Evolutionary conservation across 2,888 invertebrate genomes (phyloP).

Genomic region (Synergus laeviventris): DNA sequence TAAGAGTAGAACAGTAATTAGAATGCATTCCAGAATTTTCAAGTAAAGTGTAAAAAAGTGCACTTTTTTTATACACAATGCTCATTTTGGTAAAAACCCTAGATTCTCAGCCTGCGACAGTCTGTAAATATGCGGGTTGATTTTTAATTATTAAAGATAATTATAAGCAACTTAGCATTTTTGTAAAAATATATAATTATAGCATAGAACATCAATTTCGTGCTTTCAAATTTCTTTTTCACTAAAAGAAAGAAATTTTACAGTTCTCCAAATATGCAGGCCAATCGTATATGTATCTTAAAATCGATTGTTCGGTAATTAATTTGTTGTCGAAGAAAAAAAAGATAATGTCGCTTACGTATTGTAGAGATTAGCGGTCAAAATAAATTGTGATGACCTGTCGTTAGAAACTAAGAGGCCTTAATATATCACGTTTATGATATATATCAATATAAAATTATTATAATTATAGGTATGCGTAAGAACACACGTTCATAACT

Average conservation of each 20-base stretch:
- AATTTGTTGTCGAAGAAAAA: constrained; percentile 30
- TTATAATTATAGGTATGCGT: constrained; percentile 48
- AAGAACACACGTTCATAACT: constrained; percentile 37
- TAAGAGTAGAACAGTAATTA: constrained; percentile 1
- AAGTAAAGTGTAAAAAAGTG: constrained; percentile 37
- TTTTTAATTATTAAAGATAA: constrained; percentile 19
- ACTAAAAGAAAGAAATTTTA: neutral
- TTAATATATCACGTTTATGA: constrained; percentile 68
- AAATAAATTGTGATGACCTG: constrained; percentile 69
- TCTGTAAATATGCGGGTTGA: constrained; percentile 8
- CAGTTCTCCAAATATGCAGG: constrained; percentile 6
- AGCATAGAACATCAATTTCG: neutral
- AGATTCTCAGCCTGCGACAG: constrained; percentile 15
- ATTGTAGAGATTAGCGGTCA: constrained; percentile 61
- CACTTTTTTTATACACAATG: constrained; percentile 38
- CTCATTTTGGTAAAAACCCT: constrained; percentile 36
- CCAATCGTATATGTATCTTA: constrained; percentile 14
- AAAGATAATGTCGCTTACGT: constrained; percentile 59
- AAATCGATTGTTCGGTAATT: neutral
- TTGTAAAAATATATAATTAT: constrained; percentile 15
- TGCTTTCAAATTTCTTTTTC: neutral
- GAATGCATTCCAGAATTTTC: neutral
- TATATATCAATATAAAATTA: constrained; percentile 51
- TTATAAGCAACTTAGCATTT: constrained; percentile 10
- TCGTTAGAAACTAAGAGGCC: constrained; percentile 75